Percentiles rank a stretch among this genome's conserved stretches.
Conservation (phyloP, 2,888 invertebrate genomes). For the Caradrina kadenii region DNA sequence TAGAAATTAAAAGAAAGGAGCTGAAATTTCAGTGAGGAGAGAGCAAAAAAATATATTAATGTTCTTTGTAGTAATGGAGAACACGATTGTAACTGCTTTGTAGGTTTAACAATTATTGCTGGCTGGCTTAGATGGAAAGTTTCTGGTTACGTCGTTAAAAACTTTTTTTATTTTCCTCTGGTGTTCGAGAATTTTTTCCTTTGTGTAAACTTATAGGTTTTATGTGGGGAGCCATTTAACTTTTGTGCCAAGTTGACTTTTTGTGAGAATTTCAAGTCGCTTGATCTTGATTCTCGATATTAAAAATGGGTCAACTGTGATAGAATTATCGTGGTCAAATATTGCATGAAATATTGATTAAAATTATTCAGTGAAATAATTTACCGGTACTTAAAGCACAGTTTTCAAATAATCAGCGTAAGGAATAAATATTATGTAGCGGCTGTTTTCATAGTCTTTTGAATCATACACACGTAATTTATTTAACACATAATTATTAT, state of each 20-base stretch:
- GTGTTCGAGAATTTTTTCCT: conserved; percentile 12
- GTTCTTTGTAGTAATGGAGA: conserved; percentile 80
- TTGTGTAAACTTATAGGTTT: conserved; percentile 47
- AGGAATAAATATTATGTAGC: background rate
- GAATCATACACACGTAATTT: background rate
- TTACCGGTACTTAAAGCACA: conserved; percentile 3
- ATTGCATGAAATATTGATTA: conserved; percentile 15
- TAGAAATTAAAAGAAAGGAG: conserved; percentile 82
- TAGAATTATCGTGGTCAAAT: conserved; percentile 10
- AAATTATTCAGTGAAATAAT: conserved; percentile 7
- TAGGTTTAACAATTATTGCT: conserved; percentile 78
- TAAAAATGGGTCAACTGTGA: conserved; percentile 18
- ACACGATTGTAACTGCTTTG: conserved; percentile 78
- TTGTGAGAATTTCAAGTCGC: background rate
- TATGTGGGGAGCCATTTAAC: conserved; percentile 33
- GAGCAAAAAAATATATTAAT: conserved; percentile 76
- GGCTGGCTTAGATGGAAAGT: conserved; percentile 46
- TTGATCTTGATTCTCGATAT: background rate
- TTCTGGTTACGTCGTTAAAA: conserved; percentile 60
- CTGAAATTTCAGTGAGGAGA: conserved; percentile 66
- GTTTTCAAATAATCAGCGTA: conserved; percentile 5
- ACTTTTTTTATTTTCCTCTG: conserved; percentile 56
- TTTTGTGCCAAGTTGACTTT: conserved; percentile 3
- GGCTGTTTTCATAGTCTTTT: background rate
- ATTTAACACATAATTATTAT: too few species aligned